phyloP scores from a whole-genome alignment of 2,113 vertebrate genomes.

The Machaerirhynchus nigripectus region DNA sequence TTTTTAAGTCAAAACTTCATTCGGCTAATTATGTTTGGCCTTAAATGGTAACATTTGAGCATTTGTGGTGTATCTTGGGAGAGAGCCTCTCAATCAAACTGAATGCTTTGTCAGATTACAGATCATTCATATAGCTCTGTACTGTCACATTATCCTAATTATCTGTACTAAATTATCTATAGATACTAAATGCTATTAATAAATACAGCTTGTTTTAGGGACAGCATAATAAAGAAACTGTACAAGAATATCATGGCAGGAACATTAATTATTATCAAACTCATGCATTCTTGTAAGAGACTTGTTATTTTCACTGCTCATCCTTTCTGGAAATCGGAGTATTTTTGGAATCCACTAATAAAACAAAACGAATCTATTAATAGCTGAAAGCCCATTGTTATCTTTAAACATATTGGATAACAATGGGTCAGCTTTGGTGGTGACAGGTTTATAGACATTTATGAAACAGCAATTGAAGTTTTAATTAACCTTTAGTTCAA shows the following conservation, averaged over 20 bases:
- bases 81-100: not conserved
- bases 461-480: not conserved
- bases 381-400: not conserved
- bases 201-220: not conserved
- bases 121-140: not conserved
- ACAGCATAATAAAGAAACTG: not conserved
- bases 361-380: not conserved
- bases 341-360: not conserved
- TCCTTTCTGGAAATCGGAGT: not conserved
- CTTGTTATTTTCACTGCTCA: not conserved
- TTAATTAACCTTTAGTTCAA: not conserved
- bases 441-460: not conserved
- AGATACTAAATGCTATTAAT: not conserved
- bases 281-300: not conserved
- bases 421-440: not conserved
- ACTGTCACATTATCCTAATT: not conserved
- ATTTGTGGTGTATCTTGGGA: not conserved
- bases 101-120: not conserved
- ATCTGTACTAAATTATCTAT: not conserved
- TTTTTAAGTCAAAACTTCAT: not conserved
- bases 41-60: not conserved
- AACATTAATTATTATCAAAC: not conserved
- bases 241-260: not conserved
- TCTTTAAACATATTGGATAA: not conserved
- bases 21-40: not conserved